phyloP scores from a whole-genome alignment of 2,797 vertebrate genomes.

The Aphelocoma californica region DNA sequence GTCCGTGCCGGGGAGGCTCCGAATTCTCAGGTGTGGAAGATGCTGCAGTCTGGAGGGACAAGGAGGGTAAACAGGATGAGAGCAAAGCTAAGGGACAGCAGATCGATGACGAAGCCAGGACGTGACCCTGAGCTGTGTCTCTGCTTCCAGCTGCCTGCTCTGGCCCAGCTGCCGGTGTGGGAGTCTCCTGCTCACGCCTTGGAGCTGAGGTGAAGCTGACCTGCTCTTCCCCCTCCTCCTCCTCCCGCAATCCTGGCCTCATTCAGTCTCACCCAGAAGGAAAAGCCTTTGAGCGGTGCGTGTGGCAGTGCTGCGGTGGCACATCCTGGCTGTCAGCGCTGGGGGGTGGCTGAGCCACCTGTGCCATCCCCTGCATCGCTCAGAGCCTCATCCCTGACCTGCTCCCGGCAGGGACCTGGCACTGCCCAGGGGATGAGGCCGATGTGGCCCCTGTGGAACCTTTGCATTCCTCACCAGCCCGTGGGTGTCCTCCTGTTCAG shows the following conservation, averaged over 20 bases:
- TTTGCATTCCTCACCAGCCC: not conserved
- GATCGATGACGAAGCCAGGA: not conserved
- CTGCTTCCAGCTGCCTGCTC: not conserved
- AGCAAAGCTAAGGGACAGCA: not conserved
- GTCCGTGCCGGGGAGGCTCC: fast-evolving
- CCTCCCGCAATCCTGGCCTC: not conserved
- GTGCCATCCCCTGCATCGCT: not conserved
- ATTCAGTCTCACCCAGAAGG: not conserved
- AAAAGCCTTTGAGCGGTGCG: not conserved
- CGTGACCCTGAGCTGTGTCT: not conserved
- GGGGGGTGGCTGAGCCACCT: not conserved
- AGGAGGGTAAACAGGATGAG: not conserved
- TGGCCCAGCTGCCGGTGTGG: not conserved
- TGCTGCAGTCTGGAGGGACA: not conserved
- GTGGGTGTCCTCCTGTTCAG: not conserved
- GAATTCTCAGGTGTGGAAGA: not conserved
- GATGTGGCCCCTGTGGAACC: fast-evolving
- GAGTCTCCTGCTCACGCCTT: not conserved
- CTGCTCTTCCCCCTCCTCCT: not conserved
- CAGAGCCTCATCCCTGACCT: not conserved
- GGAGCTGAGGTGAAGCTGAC: not conserved
- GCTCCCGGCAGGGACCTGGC: not conserved
- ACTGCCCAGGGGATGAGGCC: not conserved
- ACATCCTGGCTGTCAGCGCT: not conserved
- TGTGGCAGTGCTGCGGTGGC: not conserved